phyloP scores from a whole-genome alignment of 2,888 invertebrate species.

The Acrobasis repandana region DNA sequence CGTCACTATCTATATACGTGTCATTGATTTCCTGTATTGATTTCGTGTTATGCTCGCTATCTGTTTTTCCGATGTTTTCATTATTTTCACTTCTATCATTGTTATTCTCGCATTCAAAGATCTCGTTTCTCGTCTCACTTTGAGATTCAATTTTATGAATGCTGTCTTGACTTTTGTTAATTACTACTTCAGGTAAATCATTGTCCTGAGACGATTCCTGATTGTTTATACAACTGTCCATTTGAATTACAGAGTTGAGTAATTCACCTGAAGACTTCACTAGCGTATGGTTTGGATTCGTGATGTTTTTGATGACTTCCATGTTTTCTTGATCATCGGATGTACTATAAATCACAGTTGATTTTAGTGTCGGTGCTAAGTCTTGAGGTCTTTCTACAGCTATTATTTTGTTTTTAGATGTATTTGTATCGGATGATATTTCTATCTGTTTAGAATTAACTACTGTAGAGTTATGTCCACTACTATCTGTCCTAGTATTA shows the following conservation, averaged over 20 bases:
- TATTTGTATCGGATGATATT: constrained; percentile 24
- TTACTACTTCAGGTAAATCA: constrained; percentile 10
- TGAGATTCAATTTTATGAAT: neutral
- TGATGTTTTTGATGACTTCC: constrained; percentile 5
- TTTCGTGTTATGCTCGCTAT: constrained; percentile 9
- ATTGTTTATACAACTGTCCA: constrained; percentile 27
- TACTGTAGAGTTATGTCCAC: constrained; percentile 35
- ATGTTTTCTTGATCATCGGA: constrained; percentile 21
- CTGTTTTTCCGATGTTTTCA: neutral
- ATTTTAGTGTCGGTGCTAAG: constrained; percentile 5
- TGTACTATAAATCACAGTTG: neutral
- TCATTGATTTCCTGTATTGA: constrained; percentile 18
- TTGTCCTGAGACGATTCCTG: neutral
- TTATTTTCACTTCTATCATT: neutral
- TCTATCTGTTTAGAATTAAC: constrained; percentile 25
- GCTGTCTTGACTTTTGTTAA: constrained; percentile 1
- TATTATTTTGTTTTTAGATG: neutral
- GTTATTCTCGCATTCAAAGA: neutral
- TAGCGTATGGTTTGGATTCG: constrained; percentile 34
- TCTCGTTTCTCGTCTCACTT: neutral
- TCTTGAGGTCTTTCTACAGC: neutral
- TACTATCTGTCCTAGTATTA: constrained; percentile 38
- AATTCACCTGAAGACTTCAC: constrained; percentile 52
- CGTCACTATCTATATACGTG: constrained; percentile 33
- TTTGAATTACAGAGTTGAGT: constrained; percentile 47